Evolutionary conservation across 53 echinoderm and acorn worm genomes (phyloP).

Genomic region (Zoroaster sp.): DNA sequence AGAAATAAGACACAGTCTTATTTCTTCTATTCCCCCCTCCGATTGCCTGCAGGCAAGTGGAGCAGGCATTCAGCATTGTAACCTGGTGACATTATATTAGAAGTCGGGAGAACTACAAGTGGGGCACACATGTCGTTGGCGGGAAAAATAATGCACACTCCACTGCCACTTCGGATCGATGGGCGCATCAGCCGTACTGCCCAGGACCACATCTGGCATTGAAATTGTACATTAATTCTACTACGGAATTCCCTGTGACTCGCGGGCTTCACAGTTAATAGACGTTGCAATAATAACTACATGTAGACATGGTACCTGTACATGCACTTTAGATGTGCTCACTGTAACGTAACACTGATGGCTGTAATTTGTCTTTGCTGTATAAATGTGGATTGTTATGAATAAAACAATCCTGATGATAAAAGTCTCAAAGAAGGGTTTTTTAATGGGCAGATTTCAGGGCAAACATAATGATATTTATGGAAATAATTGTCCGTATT

Average conservation of each 20-base stretch:
- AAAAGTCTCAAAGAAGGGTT: too few relatives aligned
- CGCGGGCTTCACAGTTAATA: slow-evolving; percentile 27
- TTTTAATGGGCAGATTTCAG: too few relatives aligned
- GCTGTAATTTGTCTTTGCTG: neutral
- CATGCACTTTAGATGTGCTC: slow-evolving; percentile 34
- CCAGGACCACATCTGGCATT: slow-evolving; percentile 57
- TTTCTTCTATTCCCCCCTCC: neutral
- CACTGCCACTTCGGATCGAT: slow-evolving; percentile 39
- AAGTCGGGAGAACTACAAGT: slow-evolving; percentile 25
- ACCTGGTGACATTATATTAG: slow-evolving; percentile 44
- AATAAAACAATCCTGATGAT: neutral
- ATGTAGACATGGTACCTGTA: slow-evolving; percentile 13
- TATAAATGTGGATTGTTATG: neutral
- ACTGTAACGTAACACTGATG: slow-evolving; percentile 1
- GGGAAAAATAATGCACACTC: slow-evolving; percentile 36
- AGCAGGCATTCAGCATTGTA: slow-evolving; percentile 33
- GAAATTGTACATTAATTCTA: slow-evolving; percentile 52
- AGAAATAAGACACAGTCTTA: slow-evolving; percentile 38
- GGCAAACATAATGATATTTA: too few relatives aligned
- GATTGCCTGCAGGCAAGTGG: slow-evolving; percentile 9
- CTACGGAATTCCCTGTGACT: slow-evolving; percentile 50
- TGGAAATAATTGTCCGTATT: too few relatives aligned
- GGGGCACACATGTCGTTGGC: slow-evolving; percentile 27
- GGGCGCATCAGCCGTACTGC: slow-evolving; percentile 20
- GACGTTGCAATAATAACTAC: slow-evolving; percentile 49